Conservation (phyloP, 2,888 invertebrate species). For the Uropetala carovei region DNA sequence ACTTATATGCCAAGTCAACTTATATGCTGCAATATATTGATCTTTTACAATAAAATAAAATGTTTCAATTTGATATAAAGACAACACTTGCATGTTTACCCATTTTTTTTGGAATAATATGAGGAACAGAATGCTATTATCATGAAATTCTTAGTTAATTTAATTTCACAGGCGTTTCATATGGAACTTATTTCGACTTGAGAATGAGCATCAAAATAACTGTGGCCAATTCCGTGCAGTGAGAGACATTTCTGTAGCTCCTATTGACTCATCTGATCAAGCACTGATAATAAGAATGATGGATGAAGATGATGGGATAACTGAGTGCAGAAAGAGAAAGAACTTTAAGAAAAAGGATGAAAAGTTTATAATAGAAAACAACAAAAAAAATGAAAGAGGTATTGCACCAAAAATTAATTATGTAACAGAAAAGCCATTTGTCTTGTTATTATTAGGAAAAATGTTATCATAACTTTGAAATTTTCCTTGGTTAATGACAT, state of each 20-base stretch:
- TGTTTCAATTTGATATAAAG: too few relatives aligned
- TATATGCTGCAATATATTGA: too few relatives aligned
- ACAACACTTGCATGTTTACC: too few relatives aligned
- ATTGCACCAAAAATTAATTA: constrained; percentile 64
- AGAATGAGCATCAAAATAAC: constrained; percentile 99
- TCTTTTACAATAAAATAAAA: too few relatives aligned
- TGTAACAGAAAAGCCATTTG: too few relatives aligned
- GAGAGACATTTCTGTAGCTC: constrained; percentile 96
- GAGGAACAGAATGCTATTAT: too few relatives aligned
- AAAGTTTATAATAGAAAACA: constrained; percentile 67
- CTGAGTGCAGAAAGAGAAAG: constrained; percentile 77
- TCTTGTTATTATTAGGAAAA: too few relatives aligned
- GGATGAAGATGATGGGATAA: constrained; percentile 94
- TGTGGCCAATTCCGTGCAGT: constrained; percentile 99
- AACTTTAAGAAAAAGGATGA: constrained; percentile 69
- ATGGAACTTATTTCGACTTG: constrained; percentile 99
- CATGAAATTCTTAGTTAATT: too few relatives aligned
- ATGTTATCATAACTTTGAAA: background rate
- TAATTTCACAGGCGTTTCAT: constrained; percentile 87
- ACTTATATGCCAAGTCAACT: too few relatives aligned
- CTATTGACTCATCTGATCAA: constrained; percentile 95
- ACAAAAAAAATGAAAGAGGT: background rate
- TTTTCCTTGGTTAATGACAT: background rate
- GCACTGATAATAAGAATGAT: constrained; percentile 94
- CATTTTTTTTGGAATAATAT: too few relatives aligned